These are phyloP conservation scores for Standfussiana lucernea DNA, from an alignment of 2,888 invertebrate genomes.

Conservation along the genomic window DNA sequence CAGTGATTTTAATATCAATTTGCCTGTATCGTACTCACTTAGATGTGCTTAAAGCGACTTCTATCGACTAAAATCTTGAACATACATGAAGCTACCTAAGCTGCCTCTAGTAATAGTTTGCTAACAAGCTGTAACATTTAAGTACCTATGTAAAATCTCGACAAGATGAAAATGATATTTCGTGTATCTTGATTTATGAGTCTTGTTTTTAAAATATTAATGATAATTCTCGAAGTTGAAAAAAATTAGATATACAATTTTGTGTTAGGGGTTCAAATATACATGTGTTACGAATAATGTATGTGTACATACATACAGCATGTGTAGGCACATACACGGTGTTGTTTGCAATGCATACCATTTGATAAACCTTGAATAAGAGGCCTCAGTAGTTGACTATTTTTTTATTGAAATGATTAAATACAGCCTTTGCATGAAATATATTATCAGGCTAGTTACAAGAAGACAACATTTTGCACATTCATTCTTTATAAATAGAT, in stretches of 20 bases:
- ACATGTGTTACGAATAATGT: background rate
- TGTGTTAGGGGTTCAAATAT: background rate
- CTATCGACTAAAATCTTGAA: background rate
- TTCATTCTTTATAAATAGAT: conserved; percentile 10
- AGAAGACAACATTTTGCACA: background rate
- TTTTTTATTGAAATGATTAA: background rate
- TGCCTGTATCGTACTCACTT: background rate
- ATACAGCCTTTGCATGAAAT: background rate
- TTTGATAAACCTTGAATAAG: background rate
- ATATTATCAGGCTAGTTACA: background rate
- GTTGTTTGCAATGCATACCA: background rate
- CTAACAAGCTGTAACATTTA: background rate
- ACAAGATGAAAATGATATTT: too few species aligned
- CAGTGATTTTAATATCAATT: conserved; percentile 11
- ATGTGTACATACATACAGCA: background rate
- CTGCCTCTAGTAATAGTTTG: background rate
- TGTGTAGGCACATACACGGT: background rate
- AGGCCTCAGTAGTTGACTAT: background rate
- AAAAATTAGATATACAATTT: background rate
- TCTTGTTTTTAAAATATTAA: conserved; percentile 7
- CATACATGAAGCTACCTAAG: background rate
- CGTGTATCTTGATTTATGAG: background rate
- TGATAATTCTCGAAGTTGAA: background rate
- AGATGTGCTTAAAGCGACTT: background rate
- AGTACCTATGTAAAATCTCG: too few species aligned